Conservation (phyloP, 2,797 vertebrate genomes). For the Ctenosaura bakeri region DNA sequence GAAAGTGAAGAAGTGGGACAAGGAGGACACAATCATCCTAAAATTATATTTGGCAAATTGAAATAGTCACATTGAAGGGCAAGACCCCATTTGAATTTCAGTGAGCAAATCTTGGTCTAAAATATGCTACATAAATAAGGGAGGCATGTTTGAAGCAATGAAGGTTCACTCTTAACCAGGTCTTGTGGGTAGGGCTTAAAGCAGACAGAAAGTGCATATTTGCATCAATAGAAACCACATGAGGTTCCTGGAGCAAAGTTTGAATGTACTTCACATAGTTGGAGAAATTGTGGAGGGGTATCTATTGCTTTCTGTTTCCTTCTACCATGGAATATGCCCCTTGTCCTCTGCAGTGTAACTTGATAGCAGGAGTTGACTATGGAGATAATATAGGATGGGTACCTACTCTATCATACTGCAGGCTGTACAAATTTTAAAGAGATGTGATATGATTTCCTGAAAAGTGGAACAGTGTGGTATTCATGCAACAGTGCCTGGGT, state of each 20-base stretch:
- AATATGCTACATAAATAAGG: background rate
- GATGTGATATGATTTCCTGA: background rate
- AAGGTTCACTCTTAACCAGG: background rate
- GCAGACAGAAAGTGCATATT: background rate
- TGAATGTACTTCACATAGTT: background rate
- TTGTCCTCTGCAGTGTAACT: background rate
- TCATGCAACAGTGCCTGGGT: background rate
- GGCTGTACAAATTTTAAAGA: background rate
- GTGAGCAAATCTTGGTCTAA: background rate
- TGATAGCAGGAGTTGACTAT: background rate
- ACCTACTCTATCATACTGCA: background rate
- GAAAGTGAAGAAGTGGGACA: background rate
- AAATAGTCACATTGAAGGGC: background rate
- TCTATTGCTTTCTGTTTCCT: background rate
- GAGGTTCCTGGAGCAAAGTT: background rate
- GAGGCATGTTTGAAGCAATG: background rate
- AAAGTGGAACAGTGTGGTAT: background rate
- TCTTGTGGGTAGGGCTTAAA: too few species aligned
- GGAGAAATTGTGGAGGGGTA: too few species aligned
- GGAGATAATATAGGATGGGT: background rate
- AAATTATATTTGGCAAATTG: background rate
- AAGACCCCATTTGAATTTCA: background rate
- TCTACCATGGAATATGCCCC: background rate
- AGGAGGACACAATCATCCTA: background rate
- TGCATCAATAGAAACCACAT: background rate